Evolutionary conservation across 2,797 vertebrate genomes (phyloP), one percentile per base, ranked within the genome.

Genomic region (Choloepus didactylus): DNA sequence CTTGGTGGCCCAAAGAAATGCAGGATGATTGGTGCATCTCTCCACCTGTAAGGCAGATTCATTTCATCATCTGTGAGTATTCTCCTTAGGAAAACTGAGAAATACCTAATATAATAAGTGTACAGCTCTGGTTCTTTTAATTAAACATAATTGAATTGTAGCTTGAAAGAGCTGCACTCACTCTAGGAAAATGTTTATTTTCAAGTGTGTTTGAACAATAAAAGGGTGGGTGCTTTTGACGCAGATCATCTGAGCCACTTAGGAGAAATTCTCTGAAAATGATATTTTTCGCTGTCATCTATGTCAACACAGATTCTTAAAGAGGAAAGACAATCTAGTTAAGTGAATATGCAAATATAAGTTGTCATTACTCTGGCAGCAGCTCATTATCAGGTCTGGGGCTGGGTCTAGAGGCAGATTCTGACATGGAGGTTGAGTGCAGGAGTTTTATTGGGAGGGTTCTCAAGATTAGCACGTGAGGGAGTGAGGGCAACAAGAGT

Each of bases 1-100:
- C 51, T 93, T 72, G 62, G 66, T 92, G 69, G 49, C 46, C 77
- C 66, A 89, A 92, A 60, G 35, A 87, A 87, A 95, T 41, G 8
- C 29, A 35, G n/a, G 29, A 16, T 31, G 59, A 4, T 82, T 80
- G 54, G 25, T 59, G 29, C 8, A 7, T 83, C n/a, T 75, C 41
- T 90, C 56, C n/a, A 84, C 29, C 81, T 87, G 66, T 25, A 60
- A 59, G 46, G 19, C 85, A 54, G 46, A 49, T 70, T 66, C 49
- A 41, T 66, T 72, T 79, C 14, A 0, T 76, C 80, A 67, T 41
- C 69, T 64, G 4, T n/a, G 44, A 23, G 51, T 64, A 19, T 80
- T 95, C 62, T 87, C 72, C 72, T 60, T n/a, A 31, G 86, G 49
- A 90, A 87, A 95, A 31, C 62, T 81, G 88, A 82, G 73, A 91